phyloP scores from a whole-genome alignment of 2,888 invertebrate species.

The Melinaea marsaeus region DNA sequence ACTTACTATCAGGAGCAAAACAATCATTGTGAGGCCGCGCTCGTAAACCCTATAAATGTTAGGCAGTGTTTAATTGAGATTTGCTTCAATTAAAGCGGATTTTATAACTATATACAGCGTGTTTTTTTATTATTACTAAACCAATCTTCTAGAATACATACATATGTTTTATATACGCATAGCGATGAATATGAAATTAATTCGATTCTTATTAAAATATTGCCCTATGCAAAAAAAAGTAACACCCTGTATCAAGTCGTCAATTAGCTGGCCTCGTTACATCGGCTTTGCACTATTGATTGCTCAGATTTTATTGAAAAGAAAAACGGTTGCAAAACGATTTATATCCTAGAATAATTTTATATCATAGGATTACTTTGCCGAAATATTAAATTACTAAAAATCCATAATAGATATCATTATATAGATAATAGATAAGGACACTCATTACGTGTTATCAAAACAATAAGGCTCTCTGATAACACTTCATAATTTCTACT shows the following conservation, averaged over 20 bases:
- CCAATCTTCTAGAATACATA: no score
- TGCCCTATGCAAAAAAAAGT: no score
- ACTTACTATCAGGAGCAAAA: slow-evolving; percentile 3
- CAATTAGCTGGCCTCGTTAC: slow-evolving; percentile 16
- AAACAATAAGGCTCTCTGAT: not conserved
- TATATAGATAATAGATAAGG: not conserved
- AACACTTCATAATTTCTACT: not conserved
- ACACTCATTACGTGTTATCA: not conserved
- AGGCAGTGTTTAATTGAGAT: no score
- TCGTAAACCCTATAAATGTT: no score
- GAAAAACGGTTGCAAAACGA: not conserved
- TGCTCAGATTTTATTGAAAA: not conserved
- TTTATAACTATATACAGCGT: no score
- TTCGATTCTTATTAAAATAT: no score
- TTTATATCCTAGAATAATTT: not conserved
- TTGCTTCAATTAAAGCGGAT: no score
- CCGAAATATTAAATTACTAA: not conserved
- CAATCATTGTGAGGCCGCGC: slow-evolving; percentile 3
- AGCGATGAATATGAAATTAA: no score
- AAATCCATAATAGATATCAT: not conserved
- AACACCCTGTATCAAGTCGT: slow-evolving; percentile 18
- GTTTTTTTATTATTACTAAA: no score
- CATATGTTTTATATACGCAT: no score
- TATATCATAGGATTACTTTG: slow-evolving; percentile 2
- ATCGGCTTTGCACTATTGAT: slow-evolving; percentile 26